Percentiles rank a stretch among this genome's conserved stretches.
Conservation (phyloP, 2,797 vertebrate species). For the Pristis pectinata region DNA sequence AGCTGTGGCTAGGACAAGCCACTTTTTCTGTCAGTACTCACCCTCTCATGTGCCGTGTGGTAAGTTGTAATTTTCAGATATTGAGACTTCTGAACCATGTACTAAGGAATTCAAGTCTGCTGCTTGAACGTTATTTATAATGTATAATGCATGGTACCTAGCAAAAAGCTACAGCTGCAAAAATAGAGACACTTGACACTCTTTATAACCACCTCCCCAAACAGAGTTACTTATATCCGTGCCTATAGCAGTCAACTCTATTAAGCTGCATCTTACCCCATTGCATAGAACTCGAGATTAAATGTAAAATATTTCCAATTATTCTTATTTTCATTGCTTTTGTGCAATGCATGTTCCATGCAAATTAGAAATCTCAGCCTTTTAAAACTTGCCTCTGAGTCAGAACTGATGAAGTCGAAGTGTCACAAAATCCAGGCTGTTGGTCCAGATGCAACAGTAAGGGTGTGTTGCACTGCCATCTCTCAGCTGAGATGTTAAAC, state of each 20-base stretch:
- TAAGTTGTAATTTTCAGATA: constrained; percentile 22
- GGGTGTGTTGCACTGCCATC: not conserved
- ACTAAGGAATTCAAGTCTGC: not conserved
- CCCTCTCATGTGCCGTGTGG: not conserved
- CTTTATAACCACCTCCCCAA: not conserved
- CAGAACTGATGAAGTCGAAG: not conserved
- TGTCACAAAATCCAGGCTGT: not conserved
- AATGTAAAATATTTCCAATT: not conserved
- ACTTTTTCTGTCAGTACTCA: not conserved
- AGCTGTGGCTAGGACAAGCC: not conserved
- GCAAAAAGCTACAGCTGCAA: not conserved
- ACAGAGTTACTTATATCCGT: not conserved
- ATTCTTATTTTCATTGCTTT: not conserved
- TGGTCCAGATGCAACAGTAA: not conserved
- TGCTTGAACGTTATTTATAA: not conserved
- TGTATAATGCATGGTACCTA: not conserved
- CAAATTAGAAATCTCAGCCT: not conserved
- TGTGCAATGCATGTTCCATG: not conserved
- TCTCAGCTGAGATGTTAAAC: not conserved
- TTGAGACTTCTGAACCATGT: not conserved
- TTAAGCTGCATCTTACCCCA: not conserved
- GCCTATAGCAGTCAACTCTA: not conserved
- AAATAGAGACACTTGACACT: not conserved
- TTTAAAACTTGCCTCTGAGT: not conserved
- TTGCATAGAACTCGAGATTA: too few species aligned